These are phyloP conservation scores for Erebia epiphron DNA, from an alignment of 2,888 invertebrate genomes.

Conservation along the genomic window DNA sequence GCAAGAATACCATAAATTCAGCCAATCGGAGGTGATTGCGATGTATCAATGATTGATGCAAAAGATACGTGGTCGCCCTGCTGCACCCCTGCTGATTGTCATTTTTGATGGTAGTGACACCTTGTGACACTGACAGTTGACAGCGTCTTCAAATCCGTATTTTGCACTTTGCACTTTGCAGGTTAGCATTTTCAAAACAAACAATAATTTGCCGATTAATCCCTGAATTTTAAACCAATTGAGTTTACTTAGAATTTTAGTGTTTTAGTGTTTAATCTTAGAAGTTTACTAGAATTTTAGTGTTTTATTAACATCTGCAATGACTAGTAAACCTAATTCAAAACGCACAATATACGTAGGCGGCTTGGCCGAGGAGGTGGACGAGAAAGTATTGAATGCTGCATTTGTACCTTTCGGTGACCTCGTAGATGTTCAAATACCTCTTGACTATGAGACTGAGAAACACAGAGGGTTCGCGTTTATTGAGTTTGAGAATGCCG, in stretches of 20 bases:
- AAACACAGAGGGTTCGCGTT: constrained; percentile 99
- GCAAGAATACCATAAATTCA: no score
- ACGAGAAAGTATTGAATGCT: constrained; percentile 96
- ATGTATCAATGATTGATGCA: no score
- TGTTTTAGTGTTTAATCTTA: no score
- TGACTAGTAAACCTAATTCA: constrained; percentile 84
- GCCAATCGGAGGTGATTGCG: no score
- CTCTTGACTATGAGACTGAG: constrained; percentile 98
- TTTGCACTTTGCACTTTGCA: background rate
- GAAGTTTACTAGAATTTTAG: no score
- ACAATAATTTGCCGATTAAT: background rate
- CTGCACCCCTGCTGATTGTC: no score
- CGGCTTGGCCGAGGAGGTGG: constrained; percentile 96
- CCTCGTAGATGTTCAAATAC: constrained; percentile 98
- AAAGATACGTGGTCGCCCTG: no score
- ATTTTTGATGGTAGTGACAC: background rate
- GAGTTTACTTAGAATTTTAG: background rate
- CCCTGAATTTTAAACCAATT: background rate
- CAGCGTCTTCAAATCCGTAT: background rate
- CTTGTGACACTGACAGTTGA: background rate
- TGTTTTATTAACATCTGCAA: constrained; percentile 39
- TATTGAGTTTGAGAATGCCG: constrained; percentile 97
- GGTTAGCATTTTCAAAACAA: constrained; percentile 17
- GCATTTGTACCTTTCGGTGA: constrained; percentile 99
- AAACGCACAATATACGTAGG: constrained; percentile 94